Evolutionary conservation across 2,113 vertebrate genomes (phyloP), one percentile per base, ranked within the genome.

Genomic region (Raphicerus campestris): DNA sequence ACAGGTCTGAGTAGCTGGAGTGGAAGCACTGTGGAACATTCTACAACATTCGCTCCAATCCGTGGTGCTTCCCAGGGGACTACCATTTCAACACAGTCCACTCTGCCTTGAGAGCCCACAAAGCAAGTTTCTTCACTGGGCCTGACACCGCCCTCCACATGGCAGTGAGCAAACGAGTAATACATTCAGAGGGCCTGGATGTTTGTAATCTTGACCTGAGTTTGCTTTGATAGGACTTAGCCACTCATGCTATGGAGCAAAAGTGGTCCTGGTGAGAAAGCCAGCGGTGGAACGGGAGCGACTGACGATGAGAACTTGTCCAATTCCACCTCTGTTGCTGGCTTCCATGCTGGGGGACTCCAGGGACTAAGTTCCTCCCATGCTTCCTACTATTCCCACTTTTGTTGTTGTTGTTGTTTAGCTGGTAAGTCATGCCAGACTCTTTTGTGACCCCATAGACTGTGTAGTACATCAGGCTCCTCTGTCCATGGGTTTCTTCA

Each of bases 131-230:
- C 24, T 89, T 11, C 42, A 55, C 17, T 39, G 26, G 19, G 16
- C 32, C 61, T 96, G 91, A 87, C 6, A 3, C 60, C 87, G 85
- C 56, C 35, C 22, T 75, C 30, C 17, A 32, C 49, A 63, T 30
- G 66, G 55, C 9, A 6, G 20, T 92, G 89, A 94, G 55, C 58
- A 61, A 87, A 81, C 2, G 22, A 39, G 73, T 84, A 66, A 97
- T 80, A 45, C 56, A 47, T 58, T 84, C 87, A 66, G 51, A 96
- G 30, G 42, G 20, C 30, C 60, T 90, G 19, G 66, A 49, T 51
- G 13, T 49, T 88, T 92, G 90, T 93, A 70, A 78, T 95, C 85
- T 89, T 97, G 97, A 91, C 94, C 88, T 75, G 63, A 96, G 19
- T 73, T 91, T 87, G 49, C 92, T 90, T 96, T 70, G 58, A 81